Conservation (phyloP, 1,140 invertebrate genomes). For the Vollenhovia emeryi region DNA sequence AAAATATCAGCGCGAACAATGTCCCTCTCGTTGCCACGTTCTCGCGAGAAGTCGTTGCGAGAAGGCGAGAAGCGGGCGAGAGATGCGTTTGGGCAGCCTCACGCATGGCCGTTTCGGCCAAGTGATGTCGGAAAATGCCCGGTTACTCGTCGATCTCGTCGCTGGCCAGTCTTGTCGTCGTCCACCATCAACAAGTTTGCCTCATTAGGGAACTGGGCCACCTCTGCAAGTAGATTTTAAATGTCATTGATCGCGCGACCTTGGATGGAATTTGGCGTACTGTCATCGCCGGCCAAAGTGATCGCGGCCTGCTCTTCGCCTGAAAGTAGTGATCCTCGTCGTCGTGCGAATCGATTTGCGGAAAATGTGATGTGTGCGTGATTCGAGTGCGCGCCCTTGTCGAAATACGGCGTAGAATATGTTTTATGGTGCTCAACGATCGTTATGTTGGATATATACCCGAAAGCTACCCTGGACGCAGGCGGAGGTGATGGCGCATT, state of each 20-base stretch:
- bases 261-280: slow-evolving; percentile 49
- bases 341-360: slow-evolving; percentile 26
- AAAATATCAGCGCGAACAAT: not conserved
- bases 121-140: slow-evolving; percentile 74
- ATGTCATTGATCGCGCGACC: slow-evolving; percentile 56
- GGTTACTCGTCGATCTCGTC: no score
- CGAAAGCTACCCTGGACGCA: slow-evolving; percentile 47
- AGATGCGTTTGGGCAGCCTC: slow-evolving; percentile 51
- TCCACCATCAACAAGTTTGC: slow-evolving; percentile 44
- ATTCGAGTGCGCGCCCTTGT: slow-evolving; percentile 54
- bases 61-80: slow-evolving; percentile 51
- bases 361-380: slow-evolving; percentile 62
- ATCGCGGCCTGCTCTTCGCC: not conserved
- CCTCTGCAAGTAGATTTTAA: slow-evolving; percentile 37
- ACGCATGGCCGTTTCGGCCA: slow-evolving; percentile 72
- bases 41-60: not conserved
- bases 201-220: slow-evolving; percentile 44
- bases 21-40: not conserved
- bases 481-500: slow-evolving; percentile 8
- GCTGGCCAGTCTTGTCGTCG: no score
- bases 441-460: slow-evolving; percentile 76
- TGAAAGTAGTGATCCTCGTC: slow-evolving; percentile 36
- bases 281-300: slow-evolving; percentile 22
- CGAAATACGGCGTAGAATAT: slow-evolving; percentile 44
- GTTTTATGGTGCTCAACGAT: slow-evolving; percentile 59